phyloP scores from a whole-genome alignment of 2,797 vertebrate species.

The Bovichtus variegatus region DNA sequence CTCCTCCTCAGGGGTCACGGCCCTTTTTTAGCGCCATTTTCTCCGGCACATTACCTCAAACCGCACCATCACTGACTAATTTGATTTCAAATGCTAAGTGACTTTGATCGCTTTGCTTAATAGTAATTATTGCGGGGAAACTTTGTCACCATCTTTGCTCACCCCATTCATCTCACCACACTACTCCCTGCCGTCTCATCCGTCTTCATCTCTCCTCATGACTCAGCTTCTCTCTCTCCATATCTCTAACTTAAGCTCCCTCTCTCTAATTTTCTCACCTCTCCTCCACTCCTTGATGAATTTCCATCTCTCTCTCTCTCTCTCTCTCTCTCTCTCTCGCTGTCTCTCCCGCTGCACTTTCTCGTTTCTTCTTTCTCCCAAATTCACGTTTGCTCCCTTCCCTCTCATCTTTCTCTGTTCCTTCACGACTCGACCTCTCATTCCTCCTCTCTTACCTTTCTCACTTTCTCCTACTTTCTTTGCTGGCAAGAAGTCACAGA shows the following conservation, averaged over 20 bases:
- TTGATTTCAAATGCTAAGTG: conserved; percentile 43
- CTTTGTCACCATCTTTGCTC: conserved; percentile 38
- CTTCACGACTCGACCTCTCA: conserved; percentile 49
- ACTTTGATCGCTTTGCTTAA: conserved; percentile 52
- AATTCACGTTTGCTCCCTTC: conserved; percentile 63
- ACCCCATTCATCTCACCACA: conserved; percentile 9
- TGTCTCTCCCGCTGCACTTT: conserved; percentile 22
- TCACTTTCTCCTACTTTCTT: conserved; percentile 62
- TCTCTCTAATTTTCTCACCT: conserved; percentile 41
- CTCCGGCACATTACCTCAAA: conserved; percentile 14
- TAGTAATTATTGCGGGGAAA: conserved; percentile 55
- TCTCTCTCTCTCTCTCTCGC: conserved; percentile 20
- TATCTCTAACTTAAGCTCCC: conserved; percentile 19
- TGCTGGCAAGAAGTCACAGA: conserved; percentile 60
- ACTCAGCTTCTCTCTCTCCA: conserved; percentile 52
- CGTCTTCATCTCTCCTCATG: conserved; percentile 39
- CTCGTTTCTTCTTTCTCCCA: conserved; percentile 38
- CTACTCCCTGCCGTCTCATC: conserved; percentile 55
- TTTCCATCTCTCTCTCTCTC: conserved; percentile 26
- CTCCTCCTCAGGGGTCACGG: conserved; percentile 12
- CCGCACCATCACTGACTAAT: conserved; percentile 14
- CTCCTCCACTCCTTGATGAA: conserved; percentile 45
- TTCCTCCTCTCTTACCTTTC: conserved; percentile 60
- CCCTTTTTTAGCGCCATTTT: not conserved
- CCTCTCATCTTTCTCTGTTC: conserved; percentile 58